Evolutionary conservation across 2,113 vertebrate genomes (phyloP), one percentile per base, ranked within the genome.

Genomic region (Rafetus swinhoei): DNA sequence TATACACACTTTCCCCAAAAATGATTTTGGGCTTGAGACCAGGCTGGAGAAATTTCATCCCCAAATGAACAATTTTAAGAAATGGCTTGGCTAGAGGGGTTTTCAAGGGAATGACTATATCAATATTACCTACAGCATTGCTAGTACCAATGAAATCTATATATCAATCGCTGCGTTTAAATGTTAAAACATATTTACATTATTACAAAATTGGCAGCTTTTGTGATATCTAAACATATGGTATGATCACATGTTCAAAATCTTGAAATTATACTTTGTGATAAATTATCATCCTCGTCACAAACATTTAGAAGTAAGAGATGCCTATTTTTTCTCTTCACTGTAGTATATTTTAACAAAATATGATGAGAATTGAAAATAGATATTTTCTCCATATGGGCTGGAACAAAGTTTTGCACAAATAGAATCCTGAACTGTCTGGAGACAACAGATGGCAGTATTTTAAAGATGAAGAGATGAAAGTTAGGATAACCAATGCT

Each of bases 401-500:
- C 50, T 93, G 91, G 85, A 91, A 94, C 79, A 86, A 93, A 92
- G 62, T 93, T 95, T 95, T 95, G 92, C 91, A 94, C 96, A 95
- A 96, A 95, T 72, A 97, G 84, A 93, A 95, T 93, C 89, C 60
- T 53, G 83, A 96, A 83, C 92, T 27, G 72, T 91, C 93, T 97
- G 93, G 93, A 93, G 96, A 96, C 95, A 97, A 97, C 96, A 97
- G 95, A 96, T 97, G 97, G 94, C 96, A 96, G 96, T 96, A 86
- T 96, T 95, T 97, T 95, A 96, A 96, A 96, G 93, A 94, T 0
- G 91, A 89, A 96, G 90, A 94, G 87, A 93, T 93, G 87, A 89
- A 95, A 95, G 86, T 85, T 91, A 90, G 91, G 91, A n/a, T 90
- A 89, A 93, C 79, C 90, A 91, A 72, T 53, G 29, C 88, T 92